Evolutionary conservation across 2,888 invertebrate species (phyloP), one percentile per base, ranked within the genome.

Genomic region (Leptopilina myrica): DNA sequence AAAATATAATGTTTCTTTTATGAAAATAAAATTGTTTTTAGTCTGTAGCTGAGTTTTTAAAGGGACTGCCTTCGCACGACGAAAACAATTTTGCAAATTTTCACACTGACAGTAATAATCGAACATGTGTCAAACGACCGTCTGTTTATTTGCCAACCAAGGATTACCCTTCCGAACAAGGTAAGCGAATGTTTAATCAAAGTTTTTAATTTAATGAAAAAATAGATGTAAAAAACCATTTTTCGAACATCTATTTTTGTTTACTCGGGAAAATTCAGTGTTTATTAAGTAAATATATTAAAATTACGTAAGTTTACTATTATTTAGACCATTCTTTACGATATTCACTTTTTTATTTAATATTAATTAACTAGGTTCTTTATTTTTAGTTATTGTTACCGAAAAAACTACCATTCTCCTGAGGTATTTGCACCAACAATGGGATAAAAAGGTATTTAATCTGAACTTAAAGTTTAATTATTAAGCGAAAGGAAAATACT

Each of bases 401-500:
- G 98, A 98, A 92, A 98, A 98, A 93, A 97, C 98, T 73, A 98
- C 98, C 90, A 98, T 98, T 88, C 93, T 98, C 80, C 92, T 98
- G 88, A 95, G 98, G 92, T 98, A 98, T 92, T 94, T 98, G 84
- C 98, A 98, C 88, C 97, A 98, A 89, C 97, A 98, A 92, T 98
- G 98, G 97, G 98, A 98, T 90, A 98, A 97, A 93, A 97, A 97
- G 94, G 95, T 96, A 92, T 84, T 26, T 62, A n/a, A 59, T 33
- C 11, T 73, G 65, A 40, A 76, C 80, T 65, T 56, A 76, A 79
- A 9, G 33, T n/a, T 77, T 79, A 56, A 49, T 59, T n/a, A 62
- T 56, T 75, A 80, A 49, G 64, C 62, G 15, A 81, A 64, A 64
- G 53, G 49, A 33, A 33, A 33, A 33, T 20, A 20, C 3, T 33